Evolutionary conservation across 1,140 invertebrate species (phyloP), one percentile per base, ranked within the genome.

Genomic region (Cotesia chilonis): DNA sequence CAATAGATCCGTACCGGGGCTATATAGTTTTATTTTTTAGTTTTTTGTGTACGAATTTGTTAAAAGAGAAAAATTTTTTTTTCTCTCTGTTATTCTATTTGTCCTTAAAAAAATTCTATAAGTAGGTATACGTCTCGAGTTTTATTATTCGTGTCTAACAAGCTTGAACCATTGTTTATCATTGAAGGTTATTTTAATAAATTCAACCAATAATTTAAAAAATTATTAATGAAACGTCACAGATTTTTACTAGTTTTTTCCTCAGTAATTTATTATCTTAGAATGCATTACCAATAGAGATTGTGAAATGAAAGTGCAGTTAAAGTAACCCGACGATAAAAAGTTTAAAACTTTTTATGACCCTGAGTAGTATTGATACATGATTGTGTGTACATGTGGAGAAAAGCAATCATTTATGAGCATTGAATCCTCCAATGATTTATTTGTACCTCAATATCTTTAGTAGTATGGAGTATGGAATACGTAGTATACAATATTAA

Each of bases 291-390:
- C 36, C 17, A 3, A 37, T 47, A 67, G 47, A 68, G 37, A 55
- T 60, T 10, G 54, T 38, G 10, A 68, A 68, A 55, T 54, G 67
- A 68, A 68, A 68, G 67, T 47, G 55, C 65, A 67, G 37, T 51
- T 14, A n/a, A 51, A 51, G 17, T 38, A 14, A 57, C n/a, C n/a
- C 20, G 3, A 14, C 7, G 14, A 57, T n/a, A 68, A 57, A 52
- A 52, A 28, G 5, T 55, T 36, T 36, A 57, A 52, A 52, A 28
- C 7, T 55, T 36, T 36, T 57, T 10, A 12, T 60, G 9, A 28
- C 10, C 28, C 57, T 20, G 28, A 35, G 20, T 35, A 35, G 20
- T 35, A 47, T 47, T 47, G 41, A 47, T 47, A 37, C 36, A 37
- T n/a, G 36, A 63, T 10, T 38, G 12, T 38, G 4, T 68, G 38